These are phyloP conservation scores for Trachops cirrhosus DNA, from an alignment of 2,797 vertebrate genomes.

Conservation along the genomic window DNA sequence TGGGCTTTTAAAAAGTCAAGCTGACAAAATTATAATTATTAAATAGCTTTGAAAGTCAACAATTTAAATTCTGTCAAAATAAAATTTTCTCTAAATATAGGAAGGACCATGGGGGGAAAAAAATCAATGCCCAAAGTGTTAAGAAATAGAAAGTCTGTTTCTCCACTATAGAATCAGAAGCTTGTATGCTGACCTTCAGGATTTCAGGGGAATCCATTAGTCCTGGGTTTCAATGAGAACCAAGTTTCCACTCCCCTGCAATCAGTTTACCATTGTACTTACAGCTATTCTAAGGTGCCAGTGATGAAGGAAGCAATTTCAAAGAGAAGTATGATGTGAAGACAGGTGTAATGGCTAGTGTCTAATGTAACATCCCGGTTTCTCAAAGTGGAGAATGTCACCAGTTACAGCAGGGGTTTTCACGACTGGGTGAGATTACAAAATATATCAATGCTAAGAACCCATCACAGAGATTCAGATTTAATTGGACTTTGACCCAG, in stretches of 20 bases:
- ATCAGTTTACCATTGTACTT: not conserved
- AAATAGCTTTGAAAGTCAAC: not conserved
- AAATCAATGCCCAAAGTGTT: not conserved
- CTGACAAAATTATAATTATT: conserved; percentile 52
- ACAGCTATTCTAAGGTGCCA: not conserved
- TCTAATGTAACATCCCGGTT: not conserved
- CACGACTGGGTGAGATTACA: not conserved
- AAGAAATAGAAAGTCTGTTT: not conserved
- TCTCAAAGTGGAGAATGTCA: not conserved
- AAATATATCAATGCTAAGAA: not conserved
- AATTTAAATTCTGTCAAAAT: not conserved
- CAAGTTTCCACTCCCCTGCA: not conserved
- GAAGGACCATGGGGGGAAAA: not conserved
- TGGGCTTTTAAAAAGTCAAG: conserved; percentile 74
- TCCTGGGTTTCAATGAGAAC: not conserved
- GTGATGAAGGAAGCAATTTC: not conserved
- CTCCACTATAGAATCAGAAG: not conserved
- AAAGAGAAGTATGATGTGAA: not conserved
- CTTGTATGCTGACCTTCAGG: not conserved
- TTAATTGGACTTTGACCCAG: not conserved
- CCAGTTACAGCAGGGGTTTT: not conserved
- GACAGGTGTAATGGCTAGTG: not conserved
- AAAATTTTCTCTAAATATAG: conserved; percentile 7
- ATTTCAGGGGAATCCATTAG: fast-evolving
- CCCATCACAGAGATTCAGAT: not conserved